Percentiles rank a stretch among this genome's conserved stretches.
Evolutionary conservation across 2,113 vertebrate genomes (phyloP).

Genomic region (Cavia aperea): DNA sequence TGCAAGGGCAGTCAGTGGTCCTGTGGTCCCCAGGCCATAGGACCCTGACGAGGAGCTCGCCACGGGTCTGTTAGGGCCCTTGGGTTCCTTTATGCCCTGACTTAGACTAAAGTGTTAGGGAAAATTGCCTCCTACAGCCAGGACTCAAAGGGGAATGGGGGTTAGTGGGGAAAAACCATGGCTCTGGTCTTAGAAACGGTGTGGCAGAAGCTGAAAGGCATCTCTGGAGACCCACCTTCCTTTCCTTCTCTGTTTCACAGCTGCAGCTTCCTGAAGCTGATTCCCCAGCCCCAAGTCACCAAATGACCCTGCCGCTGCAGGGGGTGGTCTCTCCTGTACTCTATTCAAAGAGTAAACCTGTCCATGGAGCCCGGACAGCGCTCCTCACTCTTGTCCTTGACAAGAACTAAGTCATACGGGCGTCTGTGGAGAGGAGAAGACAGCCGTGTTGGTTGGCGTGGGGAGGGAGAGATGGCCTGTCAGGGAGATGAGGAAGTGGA

Average conservation of each 20-base stretch:
- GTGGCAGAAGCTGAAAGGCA: neutral
- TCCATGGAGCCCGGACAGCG: neutral
- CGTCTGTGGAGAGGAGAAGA: neutral
- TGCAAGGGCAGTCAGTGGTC: slow-evolving; percentile 15
- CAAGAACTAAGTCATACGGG: neutral
- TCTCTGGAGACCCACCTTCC: neutral
- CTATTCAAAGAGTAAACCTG: neutral
- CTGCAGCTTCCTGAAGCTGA: neutral
- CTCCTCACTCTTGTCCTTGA: neutral
- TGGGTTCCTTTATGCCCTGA: neutral
- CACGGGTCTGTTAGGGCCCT: neutral
- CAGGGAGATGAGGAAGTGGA: neutral
- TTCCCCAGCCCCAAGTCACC: neutral
- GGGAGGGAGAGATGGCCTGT: neutral
- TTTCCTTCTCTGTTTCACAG: neutral
- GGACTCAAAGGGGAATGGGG: neutral
- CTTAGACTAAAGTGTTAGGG: neutral
- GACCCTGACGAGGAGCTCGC: neutral
- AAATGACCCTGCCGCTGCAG: neutral
- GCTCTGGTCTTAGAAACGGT: neutral
- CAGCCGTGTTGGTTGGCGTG: neutral
- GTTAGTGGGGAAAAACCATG: neutral
- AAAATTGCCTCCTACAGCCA: slow-evolving; percentile 8
- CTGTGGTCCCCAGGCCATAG: neutral
- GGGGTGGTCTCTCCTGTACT: neutral